phyloP scores from a whole-genome alignment of 23 tunicate genomes.

The Halocynthia roretzi region DNA sequence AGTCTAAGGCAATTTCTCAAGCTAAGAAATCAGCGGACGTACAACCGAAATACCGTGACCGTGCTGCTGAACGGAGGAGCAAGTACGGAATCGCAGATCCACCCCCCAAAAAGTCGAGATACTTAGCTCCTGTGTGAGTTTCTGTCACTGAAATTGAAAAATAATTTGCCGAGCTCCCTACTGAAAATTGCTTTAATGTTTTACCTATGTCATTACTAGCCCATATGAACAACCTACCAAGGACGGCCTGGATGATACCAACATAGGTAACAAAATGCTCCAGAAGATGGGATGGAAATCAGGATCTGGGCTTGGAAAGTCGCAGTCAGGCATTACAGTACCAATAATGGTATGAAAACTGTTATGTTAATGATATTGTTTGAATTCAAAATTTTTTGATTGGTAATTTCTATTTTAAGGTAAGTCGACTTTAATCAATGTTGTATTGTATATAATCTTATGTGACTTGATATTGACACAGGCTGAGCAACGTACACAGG shows the following conservation, averaged over 20 bases:
- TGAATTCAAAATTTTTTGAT: neutral
- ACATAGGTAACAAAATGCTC: slow-evolving; percentile 87
- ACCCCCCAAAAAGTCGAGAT: slow-evolving; percentile 14
- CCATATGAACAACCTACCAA: slow-evolving; percentile 89
- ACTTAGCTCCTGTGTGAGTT: slow-evolving; percentile 43
- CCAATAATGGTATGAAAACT: slow-evolving; percentile 44
- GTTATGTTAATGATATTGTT: neutral
- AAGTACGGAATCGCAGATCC: slow-evolving; percentile 80
- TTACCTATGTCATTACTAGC: slow-evolving; percentile 5
- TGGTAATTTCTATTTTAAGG: neutral
- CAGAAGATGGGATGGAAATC: slow-evolving; percentile 96
- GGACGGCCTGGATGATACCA: slow-evolving; percentile 66
- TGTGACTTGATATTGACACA: slow-evolving; percentile 2
- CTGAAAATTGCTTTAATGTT: neutral
- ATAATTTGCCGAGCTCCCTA: neutral
- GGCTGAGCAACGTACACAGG: slow-evolving; percentile 88
- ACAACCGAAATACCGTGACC: slow-evolving; percentile 75
- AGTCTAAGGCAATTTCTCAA: neutral
- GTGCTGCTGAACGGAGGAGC: slow-evolving; percentile 92
- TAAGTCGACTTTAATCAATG: neutral
- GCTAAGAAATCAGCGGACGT: neutral
- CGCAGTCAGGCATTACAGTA: slow-evolving; percentile 67
- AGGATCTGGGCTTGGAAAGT: slow-evolving; percentile 95
- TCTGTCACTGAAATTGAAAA: neutral
- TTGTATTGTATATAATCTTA: neutral